Evolutionary conservation across 2,797 vertebrate genomes (phyloP), one percentile per base, ranked within the genome.

Genomic region (Carapus acus): DNA sequence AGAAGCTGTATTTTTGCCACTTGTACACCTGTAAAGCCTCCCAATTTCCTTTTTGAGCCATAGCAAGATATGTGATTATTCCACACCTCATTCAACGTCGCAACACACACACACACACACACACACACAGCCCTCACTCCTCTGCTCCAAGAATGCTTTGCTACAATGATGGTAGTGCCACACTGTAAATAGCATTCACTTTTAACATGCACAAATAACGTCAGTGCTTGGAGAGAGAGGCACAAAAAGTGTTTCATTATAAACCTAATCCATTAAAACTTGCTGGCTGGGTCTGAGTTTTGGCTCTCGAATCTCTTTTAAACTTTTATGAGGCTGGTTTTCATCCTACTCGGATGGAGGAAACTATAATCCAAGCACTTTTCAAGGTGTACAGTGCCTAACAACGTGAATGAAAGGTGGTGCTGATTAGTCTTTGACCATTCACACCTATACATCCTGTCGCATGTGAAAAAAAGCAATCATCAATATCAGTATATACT

Each of bases 211-310:
- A 68, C 71, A 79, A 65, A 87, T 87, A 74, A 86, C 79, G 84
- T 87, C 86, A 87, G 83, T 57, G 79, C 82, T 82, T 75, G 79
- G 83, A 76, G 83, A 86, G 79, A 77, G 74, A 60, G 78, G 65
- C 77, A 81, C 70, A 67, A 77, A 70, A 83, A 86, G 87, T 85
- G 85, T 88, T 88, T 87, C 85, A 89, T 89, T 88, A 87, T 81
- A 85, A 85, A 82, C 79, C 83, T 76, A 79, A 80, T 77, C 83
- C 84, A 88, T 87, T 87, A 83, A 83, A 88, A 78, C 51, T 57
- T 17, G 73, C 73, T 86, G 83, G 81, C 84, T 62, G 59, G 53
- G 67, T 74, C 74, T 69, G 76, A 49, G 14, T 65, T 79, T 76
- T 87, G 86, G 86, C 85, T 85, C 76, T 71, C 46, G 55, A 57